A percentile compares a stretch with the other conserved stretches of the same genome.
Conservation (phyloP, 2,888 invertebrate genomes). For the Drosophila meridiana region DNA sequence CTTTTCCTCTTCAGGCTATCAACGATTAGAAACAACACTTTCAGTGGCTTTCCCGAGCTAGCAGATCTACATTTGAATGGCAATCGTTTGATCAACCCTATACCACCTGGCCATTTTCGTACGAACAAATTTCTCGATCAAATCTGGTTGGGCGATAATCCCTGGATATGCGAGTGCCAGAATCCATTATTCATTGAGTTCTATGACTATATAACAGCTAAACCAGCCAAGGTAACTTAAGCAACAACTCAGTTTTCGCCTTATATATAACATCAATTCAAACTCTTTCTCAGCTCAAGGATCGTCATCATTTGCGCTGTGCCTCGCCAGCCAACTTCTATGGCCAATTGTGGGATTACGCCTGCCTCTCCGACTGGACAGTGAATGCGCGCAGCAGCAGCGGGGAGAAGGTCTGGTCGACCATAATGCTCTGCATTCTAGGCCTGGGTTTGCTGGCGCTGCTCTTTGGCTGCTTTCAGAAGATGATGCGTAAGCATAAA, state of each 20-base stretch:
- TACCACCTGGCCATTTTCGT: constrained; percentile 87
- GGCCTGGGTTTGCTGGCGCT: constrained; percentile 63
- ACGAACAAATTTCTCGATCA: constrained; percentile 87
- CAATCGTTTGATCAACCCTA: constrained; percentile 89
- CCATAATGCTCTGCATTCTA: constrained; percentile 86
- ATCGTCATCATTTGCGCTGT: constrained; percentile 87
- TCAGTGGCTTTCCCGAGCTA: constrained; percentile 88
- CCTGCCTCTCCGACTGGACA: constrained; percentile 89
- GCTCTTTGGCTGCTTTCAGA: constrained; percentile 66
- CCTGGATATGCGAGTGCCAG: constrained; percentile 91
- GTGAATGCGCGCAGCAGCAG: constrained; percentile 83
- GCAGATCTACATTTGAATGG: constrained; percentile 88
- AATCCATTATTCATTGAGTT: constrained; percentile 87
- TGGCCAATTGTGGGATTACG: constrained; percentile 89
- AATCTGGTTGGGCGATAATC: constrained; percentile 89
- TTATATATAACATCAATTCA: too few species aligned
- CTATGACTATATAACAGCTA: constrained; percentile 87
- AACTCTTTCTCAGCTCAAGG: constrained; percentile 71
- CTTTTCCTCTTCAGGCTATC: constrained; percentile 85
- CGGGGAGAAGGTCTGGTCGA: constrained; percentile 87
- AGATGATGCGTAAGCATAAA: constrained; percentile 87
- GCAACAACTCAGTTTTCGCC: not conserved
- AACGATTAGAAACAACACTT: constrained; percentile 88
- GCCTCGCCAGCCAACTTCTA: constrained; percentile 88
- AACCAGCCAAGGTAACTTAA: constrained; percentile 85